Percentiles rank a stretch among this genome's conserved stretches.
These are phyloP conservation scores for Corythaeola cristata DNA, from an alignment of 2,113 vertebrate species.

Conservation along the genomic window DNA sequence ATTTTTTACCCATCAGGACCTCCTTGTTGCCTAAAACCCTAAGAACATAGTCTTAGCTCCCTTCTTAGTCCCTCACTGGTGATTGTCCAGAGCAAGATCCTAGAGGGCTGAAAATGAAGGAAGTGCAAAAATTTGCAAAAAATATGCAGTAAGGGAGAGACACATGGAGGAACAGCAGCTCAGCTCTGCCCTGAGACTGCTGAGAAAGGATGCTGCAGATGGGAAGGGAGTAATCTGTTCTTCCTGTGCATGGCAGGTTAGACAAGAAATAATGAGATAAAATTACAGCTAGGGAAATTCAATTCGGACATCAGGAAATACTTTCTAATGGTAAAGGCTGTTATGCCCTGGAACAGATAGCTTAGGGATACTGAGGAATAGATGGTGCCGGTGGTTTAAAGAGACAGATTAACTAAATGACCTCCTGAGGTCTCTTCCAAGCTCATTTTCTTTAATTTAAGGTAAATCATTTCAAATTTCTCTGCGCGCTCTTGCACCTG, in stretches of 20 bases:
- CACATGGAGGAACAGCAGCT: not conserved
- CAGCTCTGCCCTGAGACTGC: not conserved
- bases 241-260: not conserved
- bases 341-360: not conserved
- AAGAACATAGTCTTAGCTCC: not conserved
- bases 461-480: not conserved
- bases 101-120: not conserved
- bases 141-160: not conserved
- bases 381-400: not conserved
- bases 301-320: constrained; percentile 54
- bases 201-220: not conserved
- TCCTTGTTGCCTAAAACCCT: not conserved
- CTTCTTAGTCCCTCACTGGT: not conserved
- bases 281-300: constrained; percentile 38
- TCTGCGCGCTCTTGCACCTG: not conserved
- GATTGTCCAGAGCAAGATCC: not conserved
- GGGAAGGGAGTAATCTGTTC: constrained; percentile 22
- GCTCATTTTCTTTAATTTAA: not conserved
- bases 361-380: not conserved
- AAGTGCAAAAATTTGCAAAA: not conserved
- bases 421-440: not conserved
- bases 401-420: not conserved
- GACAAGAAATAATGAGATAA: constrained; percentile 25
- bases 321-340: constrained; percentile 10
- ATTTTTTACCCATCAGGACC: not conserved